Evolutionary conservation across 2,113 vertebrate species (phyloP), one percentile per base, ranked within the genome.

Genomic region (Stegastes partitus): DNA sequence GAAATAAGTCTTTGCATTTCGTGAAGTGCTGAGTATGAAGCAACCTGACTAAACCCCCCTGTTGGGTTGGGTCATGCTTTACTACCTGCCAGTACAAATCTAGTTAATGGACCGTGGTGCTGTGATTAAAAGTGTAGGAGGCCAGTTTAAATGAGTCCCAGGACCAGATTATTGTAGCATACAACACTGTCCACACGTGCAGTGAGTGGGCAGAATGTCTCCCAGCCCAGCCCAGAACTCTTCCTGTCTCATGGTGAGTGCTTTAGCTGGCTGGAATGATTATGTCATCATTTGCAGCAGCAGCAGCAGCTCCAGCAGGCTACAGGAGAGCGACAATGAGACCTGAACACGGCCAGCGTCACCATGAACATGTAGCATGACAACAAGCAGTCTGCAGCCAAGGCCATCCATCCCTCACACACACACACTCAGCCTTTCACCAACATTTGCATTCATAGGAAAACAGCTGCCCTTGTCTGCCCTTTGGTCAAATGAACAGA

Each of bases 241-340:
- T 54, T 55, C 34, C 34, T 5, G 50, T 2, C 25, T 68, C 22
- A 25, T 18, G 6, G 31, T 2, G 34, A 42, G 65, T 5, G 65
- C 15, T 42, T 12, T 34, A 21, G 5, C 19, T 49, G 47, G 47
- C 47, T 47, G 26, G 14, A 77, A 80, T 34, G 57, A 81, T 89
- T 62, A 76, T 73, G 77, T 84, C 74, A 86, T 82, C 54, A 59
- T 68, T 77, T 72, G 63, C 84, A 69, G 68, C 8, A 53, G 72
- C 57, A 54, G 73, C n/a, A n/a, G n/a, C n/a, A n/a, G 31, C 31
- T 7, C 5, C 31, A 31, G 31, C 31, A 34, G 70, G 18, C 25
- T 31, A 28, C 25, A 56, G 16, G 18, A 42, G 11, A n/a, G 39
- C 0, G 11, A 11, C 39, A 11, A 42, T n/a, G 50, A 51, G 22